Percentiles rank a stretch among this genome's conserved stretches.
Evolutionary conservation across 2,888 invertebrate genomes (phyloP).

Genomic region (Tolmerus cingulatus): DNA sequence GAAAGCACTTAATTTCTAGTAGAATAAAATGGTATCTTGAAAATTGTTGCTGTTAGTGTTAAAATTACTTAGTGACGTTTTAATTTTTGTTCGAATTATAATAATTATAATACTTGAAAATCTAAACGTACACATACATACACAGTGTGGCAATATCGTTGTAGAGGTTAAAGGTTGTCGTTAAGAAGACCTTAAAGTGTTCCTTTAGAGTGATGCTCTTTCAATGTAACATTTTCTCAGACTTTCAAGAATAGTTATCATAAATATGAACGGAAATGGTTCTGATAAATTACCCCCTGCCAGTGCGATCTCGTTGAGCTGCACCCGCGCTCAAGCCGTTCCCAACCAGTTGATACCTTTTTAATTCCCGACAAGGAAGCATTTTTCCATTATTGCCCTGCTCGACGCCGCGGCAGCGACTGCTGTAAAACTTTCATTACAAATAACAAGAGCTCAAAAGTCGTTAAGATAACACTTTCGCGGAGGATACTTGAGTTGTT

Average conservation of each 20-base stretch:
- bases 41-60: too few relatives aligned
- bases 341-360: background rate
- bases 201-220: background rate
- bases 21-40: too few relatives aligned
- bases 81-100: too few relatives aligned
- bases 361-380: background rate
- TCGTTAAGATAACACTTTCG: slow-evolving; percentile 29
- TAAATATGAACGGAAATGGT: background rate
- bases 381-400: background rate
- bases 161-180: too few relatives aligned
- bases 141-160: too few relatives aligned
- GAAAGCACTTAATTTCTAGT: too few relatives aligned
- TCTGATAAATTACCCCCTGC: background rate
- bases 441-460: slow-evolving; percentile 17
- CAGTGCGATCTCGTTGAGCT: background rate
- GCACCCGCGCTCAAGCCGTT: background rate
- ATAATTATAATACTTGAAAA: too few relatives aligned
- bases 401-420: background rate
- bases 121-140: too few relatives aligned
- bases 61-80: too few relatives aligned
- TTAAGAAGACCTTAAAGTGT: too few relatives aligned
- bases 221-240: background rate
- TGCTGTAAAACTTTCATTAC: slow-evolving; percentile 22
- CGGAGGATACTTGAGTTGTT: slow-evolving; percentile 16
- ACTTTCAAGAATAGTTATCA: background rate